Conservation (phyloP, 2,113 vertebrate species). For the Heterotilapia buettikoferi region DNA sequence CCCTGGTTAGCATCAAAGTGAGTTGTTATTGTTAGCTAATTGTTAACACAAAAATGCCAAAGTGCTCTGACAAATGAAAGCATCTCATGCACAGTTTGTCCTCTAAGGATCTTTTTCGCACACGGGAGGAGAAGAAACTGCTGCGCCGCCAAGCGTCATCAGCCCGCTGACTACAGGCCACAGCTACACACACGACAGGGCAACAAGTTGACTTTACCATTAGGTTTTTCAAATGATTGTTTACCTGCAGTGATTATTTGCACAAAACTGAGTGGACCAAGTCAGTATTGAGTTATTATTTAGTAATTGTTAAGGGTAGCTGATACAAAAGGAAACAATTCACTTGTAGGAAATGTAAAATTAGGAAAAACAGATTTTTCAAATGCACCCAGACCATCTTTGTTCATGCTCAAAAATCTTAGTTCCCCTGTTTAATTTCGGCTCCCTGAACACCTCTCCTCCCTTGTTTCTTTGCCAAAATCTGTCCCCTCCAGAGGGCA, state of each 20-base stretch:
- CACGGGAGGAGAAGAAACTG: neutral
- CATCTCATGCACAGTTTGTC: slow-evolving; percentile 31
- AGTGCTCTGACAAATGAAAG: slow-evolving; percentile 32
- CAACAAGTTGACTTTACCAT: neutral
- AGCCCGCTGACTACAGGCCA: neutral
- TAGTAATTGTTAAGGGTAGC: neutral
- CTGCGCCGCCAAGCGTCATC: neutral
- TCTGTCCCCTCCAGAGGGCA: slow-evolving; percentile 55
- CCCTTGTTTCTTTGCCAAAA: neutral
- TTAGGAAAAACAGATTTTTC: neutral
- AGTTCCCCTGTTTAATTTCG: neutral
- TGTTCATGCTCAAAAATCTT: neutral
- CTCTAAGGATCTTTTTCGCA: neutral
- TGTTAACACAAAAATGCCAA: slow-evolving; percentile 58
- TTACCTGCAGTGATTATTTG: neutral
- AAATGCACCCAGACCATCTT: neutral
- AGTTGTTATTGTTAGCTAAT: slow-evolving; percentile 64
- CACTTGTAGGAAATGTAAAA: neutral
- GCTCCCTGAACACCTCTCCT: neutral
- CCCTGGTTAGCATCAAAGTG: slow-evolving; percentile 53
- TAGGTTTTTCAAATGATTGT: neutral
- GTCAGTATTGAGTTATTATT: neutral
- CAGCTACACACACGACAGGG: neutral
- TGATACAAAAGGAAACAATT: neutral
- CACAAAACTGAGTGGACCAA: neutral